Percentiles rank a stretch among this genome's conserved stretches.
These are phyloP conservation scores for Calliopum simillimum DNA, from an alignment of 2,888 invertebrate species.

Conservation along the genomic window DNA sequence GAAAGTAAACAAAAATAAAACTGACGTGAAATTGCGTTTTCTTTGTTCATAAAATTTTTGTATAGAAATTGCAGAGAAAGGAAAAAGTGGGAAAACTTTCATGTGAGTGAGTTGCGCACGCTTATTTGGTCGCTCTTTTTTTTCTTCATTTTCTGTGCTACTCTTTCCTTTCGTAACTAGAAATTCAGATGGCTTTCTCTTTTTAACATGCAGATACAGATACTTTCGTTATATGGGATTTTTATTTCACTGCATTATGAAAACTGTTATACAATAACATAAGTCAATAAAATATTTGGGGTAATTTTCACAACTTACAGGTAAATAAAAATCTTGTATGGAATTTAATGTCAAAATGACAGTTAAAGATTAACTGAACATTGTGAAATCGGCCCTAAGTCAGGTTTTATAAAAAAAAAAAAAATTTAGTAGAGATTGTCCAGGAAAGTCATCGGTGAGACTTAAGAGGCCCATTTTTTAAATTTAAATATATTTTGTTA, in stretches of 20 bases:
- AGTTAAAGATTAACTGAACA: too few relatives aligned
- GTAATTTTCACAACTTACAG: too few relatives aligned
- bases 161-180: background rate
- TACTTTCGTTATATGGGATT: background rate
- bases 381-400: too few relatives aligned
- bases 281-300: too few relatives aligned
- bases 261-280: conserved; percentile 45
- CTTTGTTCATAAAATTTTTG: conserved; percentile 54
- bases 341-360: too few relatives aligned
- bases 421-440: too few relatives aligned
- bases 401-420: too few relatives aligned
- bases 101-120: conserved; percentile 1
- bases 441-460: too few relatives aligned
- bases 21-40: conserved; percentile 40
- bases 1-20: conserved; percentile 11
- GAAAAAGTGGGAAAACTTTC: conserved; percentile 16
- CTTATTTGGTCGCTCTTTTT: conserved; percentile 3
- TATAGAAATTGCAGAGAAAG: conserved; percentile 63
- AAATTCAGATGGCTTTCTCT: background rate
- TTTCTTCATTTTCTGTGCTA: background rate
- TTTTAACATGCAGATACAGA: background rate
- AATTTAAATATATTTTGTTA: too few relatives aligned
- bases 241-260: conserved; percentile 36
- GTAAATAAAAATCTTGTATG: too few relatives aligned
- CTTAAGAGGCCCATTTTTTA: too few relatives aligned